A percentile compares a stretch with the other conserved stretches of the same genome.
These are phyloP conservation scores for Sebastes kiyomatsui DNA, from an alignment of 2,797 vertebrate genomes.

Conservation along the genomic window DNA sequence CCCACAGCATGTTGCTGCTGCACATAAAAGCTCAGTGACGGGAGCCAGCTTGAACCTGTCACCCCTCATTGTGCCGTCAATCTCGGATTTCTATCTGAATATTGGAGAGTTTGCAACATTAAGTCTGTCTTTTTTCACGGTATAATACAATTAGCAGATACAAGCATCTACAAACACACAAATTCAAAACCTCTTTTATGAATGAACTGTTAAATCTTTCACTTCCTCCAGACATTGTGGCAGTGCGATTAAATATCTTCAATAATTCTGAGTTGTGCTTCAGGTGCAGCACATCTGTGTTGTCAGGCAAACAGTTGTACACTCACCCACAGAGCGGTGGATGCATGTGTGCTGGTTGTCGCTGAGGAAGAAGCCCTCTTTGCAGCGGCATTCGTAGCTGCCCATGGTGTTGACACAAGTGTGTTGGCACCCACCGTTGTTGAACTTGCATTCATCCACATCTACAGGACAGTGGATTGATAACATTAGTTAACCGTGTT, in stretches of 20 bases:
- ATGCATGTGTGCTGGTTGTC: conserved; percentile 99
- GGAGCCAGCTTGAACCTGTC: conserved; percentile 81
- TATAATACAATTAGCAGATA: conserved; percentile 29
- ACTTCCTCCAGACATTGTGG: not conserved
- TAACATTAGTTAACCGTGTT: conserved; percentile 18
- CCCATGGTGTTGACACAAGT: conserved; percentile 94
- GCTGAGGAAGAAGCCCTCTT: conserved; percentile 96
- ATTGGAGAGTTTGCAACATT: conserved; percentile 74
- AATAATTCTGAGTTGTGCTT: not conserved
- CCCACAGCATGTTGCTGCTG: conserved; percentile 82
- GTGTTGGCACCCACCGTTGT: conserved; percentile 97
- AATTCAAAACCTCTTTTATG: not conserved
- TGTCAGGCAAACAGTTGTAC: not conserved
- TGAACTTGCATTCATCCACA: conserved; percentile 93
- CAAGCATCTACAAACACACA: conserved; percentile 17
- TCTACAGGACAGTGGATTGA: conserved; percentile 78
- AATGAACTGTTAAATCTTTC: not conserved
- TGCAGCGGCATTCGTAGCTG: conserved; percentile 96
- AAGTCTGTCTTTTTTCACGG: conserved; percentile 51
- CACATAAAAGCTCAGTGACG: conserved; percentile 74
- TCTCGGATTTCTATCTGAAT: conserved; percentile 66
- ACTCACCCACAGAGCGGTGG: conserved; percentile 95
- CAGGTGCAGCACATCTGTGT: not conserved
- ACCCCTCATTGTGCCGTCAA: conserved; percentile 77
- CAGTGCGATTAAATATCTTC: not conserved